These are phyloP conservation scores for Leucoraja erinaceus DNA, from an alignment of 2,113 vertebrate genomes.

Conservation along the genomic window DNA sequence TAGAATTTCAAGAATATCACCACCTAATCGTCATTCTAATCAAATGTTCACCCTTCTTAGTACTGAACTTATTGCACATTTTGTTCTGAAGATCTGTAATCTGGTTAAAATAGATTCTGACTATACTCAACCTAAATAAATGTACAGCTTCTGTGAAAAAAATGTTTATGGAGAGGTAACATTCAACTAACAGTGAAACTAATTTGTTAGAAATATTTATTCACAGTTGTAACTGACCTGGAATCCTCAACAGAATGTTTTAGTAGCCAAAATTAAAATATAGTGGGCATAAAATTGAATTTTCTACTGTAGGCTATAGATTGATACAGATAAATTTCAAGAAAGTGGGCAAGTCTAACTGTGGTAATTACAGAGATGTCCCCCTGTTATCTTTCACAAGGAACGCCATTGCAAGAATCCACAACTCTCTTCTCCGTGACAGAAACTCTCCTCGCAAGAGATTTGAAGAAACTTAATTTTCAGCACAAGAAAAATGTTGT, in stretches of 20 bases:
- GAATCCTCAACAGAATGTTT: not conserved
- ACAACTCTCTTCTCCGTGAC: not conserved
- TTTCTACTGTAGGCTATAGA: too few species aligned
- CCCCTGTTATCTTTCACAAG: not conserved
- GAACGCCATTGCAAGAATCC: not conserved
- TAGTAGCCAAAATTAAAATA: not conserved
- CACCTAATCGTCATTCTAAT: slow-evolving; percentile 65
- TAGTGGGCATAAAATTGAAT: too few species aligned
- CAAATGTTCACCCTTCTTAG: slow-evolving; percentile 70
- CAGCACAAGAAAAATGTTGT: too few species aligned
- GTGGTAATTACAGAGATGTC: not conserved
- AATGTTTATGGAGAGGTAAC: too few species aligned
- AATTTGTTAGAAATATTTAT: not conserved
- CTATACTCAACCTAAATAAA: not conserved
- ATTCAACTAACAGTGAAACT: not conserved
- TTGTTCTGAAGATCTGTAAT: slow-evolving; percentile 46
- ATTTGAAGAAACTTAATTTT: too few species aligned
- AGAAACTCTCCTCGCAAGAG: not conserved
- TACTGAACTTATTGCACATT: slow-evolving; percentile 60
- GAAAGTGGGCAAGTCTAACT: not conserved
- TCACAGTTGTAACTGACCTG: not conserved
- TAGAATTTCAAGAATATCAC: slow-evolving; percentile 60
- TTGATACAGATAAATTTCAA: not conserved
- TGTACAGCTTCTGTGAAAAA: not conserved
- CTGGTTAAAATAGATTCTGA: slow-evolving; percentile 28